phyloP scores from a whole-genome alignment of 2,113 vertebrate genomes.

The Tragelaphus imberbis region DNA sequence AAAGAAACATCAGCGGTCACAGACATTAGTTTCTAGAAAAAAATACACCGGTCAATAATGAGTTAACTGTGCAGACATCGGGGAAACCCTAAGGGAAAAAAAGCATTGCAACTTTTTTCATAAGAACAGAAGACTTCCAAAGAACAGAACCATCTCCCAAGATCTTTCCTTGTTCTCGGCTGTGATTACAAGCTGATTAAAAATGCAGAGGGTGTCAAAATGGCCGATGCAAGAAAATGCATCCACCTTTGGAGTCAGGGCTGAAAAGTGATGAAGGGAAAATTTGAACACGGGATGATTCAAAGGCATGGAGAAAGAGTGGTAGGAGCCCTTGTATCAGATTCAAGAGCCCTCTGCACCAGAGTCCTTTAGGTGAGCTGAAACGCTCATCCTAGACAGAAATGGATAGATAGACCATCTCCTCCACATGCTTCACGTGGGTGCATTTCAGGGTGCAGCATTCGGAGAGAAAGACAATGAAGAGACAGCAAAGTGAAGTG shows the following conservation, averaged over 20 bases:
- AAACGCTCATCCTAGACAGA: fast-evolving
- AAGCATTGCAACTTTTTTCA: neutral
- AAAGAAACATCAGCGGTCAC: neutral
- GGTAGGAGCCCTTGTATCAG: neutral
- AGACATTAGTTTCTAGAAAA: neutral
- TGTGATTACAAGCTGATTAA: neutral
- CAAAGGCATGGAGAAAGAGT: neutral
- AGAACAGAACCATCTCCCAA: fast-evolving
- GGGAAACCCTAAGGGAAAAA: neutral
- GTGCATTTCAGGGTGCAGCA: neutral
- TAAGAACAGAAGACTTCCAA: neutral
- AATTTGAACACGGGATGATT: neutral
- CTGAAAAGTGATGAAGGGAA: neutral
- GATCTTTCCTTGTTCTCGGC: neutral
- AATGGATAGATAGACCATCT: neutral
- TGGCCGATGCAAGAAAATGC: neutral
- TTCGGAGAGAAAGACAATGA: neutral
- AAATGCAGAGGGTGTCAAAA: neutral
- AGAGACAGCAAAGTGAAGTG: no score
- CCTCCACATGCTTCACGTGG: fast-evolving
- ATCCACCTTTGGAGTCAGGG: neutral
- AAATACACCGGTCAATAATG: neutral
- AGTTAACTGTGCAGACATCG: neutral
- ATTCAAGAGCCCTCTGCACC: fast-evolving
- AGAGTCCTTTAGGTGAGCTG: neutral